Conservation (phyloP, 2,113 vertebrate genomes). For the Uropsilus gracilis region DNA sequence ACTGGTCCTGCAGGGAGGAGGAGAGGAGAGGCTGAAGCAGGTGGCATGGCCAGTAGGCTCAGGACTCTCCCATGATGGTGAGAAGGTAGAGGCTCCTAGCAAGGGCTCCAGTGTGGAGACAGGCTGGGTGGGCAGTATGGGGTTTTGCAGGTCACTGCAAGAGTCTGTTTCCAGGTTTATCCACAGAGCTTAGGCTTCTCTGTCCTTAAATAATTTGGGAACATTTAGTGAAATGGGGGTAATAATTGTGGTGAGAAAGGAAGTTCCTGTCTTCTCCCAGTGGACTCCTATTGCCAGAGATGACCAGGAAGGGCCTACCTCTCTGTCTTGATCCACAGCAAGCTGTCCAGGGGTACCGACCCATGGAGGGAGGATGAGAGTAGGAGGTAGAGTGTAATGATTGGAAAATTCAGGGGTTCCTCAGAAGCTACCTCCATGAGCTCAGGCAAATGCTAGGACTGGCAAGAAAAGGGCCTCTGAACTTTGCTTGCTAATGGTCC, state of each 20-base stretch:
- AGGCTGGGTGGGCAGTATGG: neutral
- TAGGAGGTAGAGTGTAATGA: neutral
- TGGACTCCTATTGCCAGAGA: neutral
- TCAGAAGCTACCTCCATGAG: neutral
- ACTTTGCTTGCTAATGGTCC: neutral
- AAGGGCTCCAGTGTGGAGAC: neutral
- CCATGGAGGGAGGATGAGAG: neutral
- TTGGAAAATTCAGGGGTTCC: neutral
- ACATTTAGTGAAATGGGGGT: neutral
- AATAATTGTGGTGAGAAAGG: neutral
- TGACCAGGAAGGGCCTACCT: neutral
- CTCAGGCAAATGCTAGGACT: neutral
- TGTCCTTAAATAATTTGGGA: conserved; percentile 42
- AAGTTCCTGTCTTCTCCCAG: neutral
- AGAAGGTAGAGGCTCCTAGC: neutral
- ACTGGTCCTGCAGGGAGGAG: neutral
- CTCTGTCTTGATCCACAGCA: neutral
- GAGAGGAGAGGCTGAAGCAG: neutral
- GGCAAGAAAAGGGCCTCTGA: neutral
- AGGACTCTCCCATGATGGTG: neutral
- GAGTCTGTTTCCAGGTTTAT: neutral
- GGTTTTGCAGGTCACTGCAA: neutral
- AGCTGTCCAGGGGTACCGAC: neutral
- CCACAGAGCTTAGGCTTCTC: neutral
- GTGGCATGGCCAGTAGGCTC: neutral